Percentiles rank a stretch among this genome's conserved stretches.
phyloP scores from a whole-genome alignment of 2,113 vertebrate species.

The Podilymbus podiceps region DNA sequence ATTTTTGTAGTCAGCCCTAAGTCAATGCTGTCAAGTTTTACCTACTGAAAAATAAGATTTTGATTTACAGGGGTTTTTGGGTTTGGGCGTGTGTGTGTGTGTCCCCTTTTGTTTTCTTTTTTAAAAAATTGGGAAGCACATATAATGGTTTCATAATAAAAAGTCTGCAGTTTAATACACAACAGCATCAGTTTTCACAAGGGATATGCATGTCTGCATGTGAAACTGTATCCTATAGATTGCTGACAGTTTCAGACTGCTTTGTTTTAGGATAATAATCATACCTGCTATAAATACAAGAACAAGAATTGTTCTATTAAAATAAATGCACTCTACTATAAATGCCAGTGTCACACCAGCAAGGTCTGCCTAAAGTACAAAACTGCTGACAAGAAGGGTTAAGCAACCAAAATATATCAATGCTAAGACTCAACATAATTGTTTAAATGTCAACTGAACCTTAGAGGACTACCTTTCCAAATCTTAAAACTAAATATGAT shows the following conservation, averaged over 20 bases:
- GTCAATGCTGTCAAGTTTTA: neutral
- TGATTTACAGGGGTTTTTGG: neutral
- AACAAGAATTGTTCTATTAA: neutral
- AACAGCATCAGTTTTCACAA: neutral
- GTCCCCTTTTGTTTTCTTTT: neutral
- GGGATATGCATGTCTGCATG: neutral
- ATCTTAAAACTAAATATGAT: slow-evolving; percentile 64
- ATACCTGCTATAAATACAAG: neutral
- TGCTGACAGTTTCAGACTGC: neutral
- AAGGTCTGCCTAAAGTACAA: slow-evolving; percentile 43
- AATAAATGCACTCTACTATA: slow-evolving; percentile 16
- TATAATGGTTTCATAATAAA: neutral
- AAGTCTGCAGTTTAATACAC: neutral
- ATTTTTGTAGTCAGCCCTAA: neutral
- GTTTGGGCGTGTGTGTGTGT: too few species aligned
- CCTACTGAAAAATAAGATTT: neutral
- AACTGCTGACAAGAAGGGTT: slow-evolving; percentile 62
- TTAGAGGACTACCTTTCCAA: slow-evolving; percentile 57
- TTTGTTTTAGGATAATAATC: neutral
- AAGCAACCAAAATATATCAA: slow-evolving; percentile 56
- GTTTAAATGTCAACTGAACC: slow-evolving; percentile 65
- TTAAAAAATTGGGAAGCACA: neutral
- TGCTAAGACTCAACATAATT: slow-evolving; percentile 57
- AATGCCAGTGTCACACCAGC: slow-evolving; percentile 28
- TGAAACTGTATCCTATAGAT: neutral